Evolutionary conservation across 2,797 vertebrate species (phyloP), one percentile per base, ranked within the genome.

Genomic region (Melanotaenia pygmaea): DNA sequence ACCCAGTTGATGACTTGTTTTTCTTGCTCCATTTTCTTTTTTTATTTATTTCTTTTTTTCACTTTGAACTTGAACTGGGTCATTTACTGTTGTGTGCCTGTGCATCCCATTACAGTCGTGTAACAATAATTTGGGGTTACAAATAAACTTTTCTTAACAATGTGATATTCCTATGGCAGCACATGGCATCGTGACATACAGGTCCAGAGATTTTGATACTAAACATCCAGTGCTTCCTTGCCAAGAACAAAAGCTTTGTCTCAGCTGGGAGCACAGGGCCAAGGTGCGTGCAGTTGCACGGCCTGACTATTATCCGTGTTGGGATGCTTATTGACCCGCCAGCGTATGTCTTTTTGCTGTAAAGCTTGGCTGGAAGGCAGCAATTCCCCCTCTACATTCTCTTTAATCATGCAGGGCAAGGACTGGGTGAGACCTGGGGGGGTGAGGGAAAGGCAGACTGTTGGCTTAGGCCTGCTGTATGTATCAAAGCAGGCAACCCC

Each of bases 351-450:
- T 88, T 72, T 89, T 85, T 76, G 86, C 75, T 80, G 72, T 77
- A 86, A 85, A 92, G 88, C 91, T 78, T 89, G 81, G 85, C 81
- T 86, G 85, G 86, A 90, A 92, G 81, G 88, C 91, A 87, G 85
- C 80, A 43, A 56, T 86, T 76, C 91, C 76, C 84, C 82, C 79
- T 88, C 81, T 85, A 79, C 66, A 53, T 89, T 92, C 71, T 86
- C 91, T 94, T 95, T 94, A 94, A 95, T 95, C 93, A 94, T 94
- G 81, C 86, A 88, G 91, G 87, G 90, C 85, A 85, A 92, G 87
- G 77, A 90, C 84, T 81, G 79, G 81, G 84, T 43, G 67, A 91
- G 81, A 91, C 89, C 84, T 90, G 70, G 84, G 90, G 86, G 87
- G 91, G 88, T 89, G 72, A 77, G 68, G 85, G 86, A 74, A 75